phyloP scores from a whole-genome alignment of 2,888 invertebrate species.

The Orthonevra nobilis region DNA sequence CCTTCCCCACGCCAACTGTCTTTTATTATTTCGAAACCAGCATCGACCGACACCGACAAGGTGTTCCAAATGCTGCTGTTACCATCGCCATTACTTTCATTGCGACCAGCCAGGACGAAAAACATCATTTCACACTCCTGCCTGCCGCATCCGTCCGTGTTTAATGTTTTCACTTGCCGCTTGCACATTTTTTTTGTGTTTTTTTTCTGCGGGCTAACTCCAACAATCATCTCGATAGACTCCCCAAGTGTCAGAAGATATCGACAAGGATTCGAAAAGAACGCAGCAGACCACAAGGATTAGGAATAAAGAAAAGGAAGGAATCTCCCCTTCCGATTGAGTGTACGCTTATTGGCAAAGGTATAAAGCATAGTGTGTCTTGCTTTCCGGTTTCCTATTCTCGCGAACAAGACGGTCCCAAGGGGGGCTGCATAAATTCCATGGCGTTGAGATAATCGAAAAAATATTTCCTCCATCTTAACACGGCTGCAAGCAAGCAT shows the following conservation, averaged over 20 bases:
- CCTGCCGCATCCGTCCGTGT: constrained; percentile 25
- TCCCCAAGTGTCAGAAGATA: constrained; percentile 56
- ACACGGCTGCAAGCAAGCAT: constrained; percentile 42
- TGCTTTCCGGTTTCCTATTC: constrained; percentile 29
- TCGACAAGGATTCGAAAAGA: constrained; percentile 31
- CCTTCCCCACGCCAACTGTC: not conserved
- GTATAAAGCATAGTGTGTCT: constrained; percentile 61
- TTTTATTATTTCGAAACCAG: constrained; percentile 21
- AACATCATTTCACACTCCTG: not conserved
- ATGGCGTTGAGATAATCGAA: constrained; percentile 66
- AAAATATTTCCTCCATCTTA: constrained; percentile 27
- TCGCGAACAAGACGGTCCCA: constrained; percentile 4
- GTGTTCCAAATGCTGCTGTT: constrained; percentile 30
- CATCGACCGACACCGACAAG: constrained; percentile 20
- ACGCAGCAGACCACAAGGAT: constrained; percentile 20
- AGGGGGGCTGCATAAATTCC: constrained; percentile 59
- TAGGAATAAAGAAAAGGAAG: constrained; percentile 4
- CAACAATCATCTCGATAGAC: constrained; percentile 57
- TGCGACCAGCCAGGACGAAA: constrained; percentile 18
- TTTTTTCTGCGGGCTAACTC: constrained; percentile 30
- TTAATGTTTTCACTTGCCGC: constrained; percentile 53
- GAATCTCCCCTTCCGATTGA: constrained; percentile 46
- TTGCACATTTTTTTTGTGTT: constrained; percentile 44
- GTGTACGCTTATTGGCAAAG: constrained; percentile 45
- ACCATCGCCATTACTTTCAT: constrained; percentile 46